These are phyloP conservation scores for Papilio gigon DNA, from an alignment of 2,888 invertebrate genomes.

Conservation along the genomic window DNA sequence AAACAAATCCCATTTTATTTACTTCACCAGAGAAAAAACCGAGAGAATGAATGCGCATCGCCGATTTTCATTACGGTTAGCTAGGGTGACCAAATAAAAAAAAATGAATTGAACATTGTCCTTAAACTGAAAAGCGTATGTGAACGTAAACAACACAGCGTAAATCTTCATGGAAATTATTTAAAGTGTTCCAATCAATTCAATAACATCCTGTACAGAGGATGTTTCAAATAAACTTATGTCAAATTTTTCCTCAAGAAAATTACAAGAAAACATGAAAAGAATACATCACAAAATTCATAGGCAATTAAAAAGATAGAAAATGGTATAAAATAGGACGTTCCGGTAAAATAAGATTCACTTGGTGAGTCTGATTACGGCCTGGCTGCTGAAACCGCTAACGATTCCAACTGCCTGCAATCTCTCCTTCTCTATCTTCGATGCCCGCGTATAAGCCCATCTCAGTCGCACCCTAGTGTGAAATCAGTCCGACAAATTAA, in stretches of 20 bases:
- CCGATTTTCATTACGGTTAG: constrained; percentile 64
- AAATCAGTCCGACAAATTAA: constrained; percentile 88
- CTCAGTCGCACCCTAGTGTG: constrained; percentile 78
- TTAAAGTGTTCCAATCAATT: no score
- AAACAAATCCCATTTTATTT: constrained; percentile 59
- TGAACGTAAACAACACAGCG: background rate
- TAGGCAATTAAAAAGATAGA: background rate
- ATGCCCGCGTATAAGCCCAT: constrained; percentile 44
- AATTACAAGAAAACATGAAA: background rate
- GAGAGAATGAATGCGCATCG: constrained; percentile 51
- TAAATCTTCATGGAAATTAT: no score
- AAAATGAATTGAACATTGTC: no score
- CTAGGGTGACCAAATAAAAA: constrained; percentile 28
- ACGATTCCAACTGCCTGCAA: constrained; percentile 58
- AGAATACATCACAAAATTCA: background rate
- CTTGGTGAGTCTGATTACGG: constrained; percentile 41
- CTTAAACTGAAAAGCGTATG: no score
- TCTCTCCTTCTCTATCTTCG: constrained; percentile 49
- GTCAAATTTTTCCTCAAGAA: no score
- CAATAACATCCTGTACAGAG: no score
- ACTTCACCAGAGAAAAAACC: constrained; percentile 57
- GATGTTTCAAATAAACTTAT: no score
- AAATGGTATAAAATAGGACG: background rate
- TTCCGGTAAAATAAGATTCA: constrained; percentile 1
- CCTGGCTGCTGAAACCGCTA: constrained; percentile 68